Conservation (phyloP, 2,888 invertebrate genomes). For the Anticlea derivata region DNA sequence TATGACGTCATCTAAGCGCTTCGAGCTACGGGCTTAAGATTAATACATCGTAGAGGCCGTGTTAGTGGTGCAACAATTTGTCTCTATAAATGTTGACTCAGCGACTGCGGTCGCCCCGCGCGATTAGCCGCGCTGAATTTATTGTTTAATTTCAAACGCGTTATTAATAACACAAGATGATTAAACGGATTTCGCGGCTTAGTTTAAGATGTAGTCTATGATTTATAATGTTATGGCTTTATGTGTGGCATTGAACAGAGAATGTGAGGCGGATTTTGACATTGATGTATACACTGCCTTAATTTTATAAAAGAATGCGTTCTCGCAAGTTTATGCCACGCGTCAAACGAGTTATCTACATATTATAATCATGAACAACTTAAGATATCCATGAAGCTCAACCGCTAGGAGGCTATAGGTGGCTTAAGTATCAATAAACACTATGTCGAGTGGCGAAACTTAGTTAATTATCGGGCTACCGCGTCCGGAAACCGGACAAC, state of each 20-base stretch:
- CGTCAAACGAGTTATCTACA: neutral
- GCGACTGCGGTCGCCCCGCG: slow-evolving; percentile 72
- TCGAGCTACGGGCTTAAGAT: slow-evolving; percentile 66
- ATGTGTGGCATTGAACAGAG: slow-evolving; percentile 54
- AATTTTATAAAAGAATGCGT: slow-evolving; percentile 5
- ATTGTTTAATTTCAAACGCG: slow-evolving; percentile 82
- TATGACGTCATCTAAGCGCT: slow-evolving; percentile 35
- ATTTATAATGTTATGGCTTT: slow-evolving; percentile 69
- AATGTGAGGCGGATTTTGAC: slow-evolving; percentile 30
- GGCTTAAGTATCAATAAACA: slow-evolving; percentile 39
- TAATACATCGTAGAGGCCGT: slow-evolving; percentile 77
- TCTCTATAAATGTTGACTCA: slow-evolving; percentile 84
- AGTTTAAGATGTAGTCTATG: slow-evolving; percentile 68
- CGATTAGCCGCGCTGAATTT: slow-evolving; percentile 81
- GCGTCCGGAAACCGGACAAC: slow-evolving; percentile 81
- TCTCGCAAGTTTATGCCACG: neutral
- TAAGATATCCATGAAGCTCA: slow-evolving; percentile 3
- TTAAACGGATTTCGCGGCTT: slow-evolving; percentile 78
- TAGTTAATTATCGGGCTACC: slow-evolving; percentile 74
- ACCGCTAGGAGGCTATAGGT: slow-evolving; percentile 34
- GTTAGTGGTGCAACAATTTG: slow-evolving; percentile 82
- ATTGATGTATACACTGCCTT: slow-evolving; percentile 16
- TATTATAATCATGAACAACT: neutral
- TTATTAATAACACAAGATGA: slow-evolving; percentile 82
- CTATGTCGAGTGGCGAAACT: slow-evolving; percentile 60